A percentile compares a stretch with the other conserved stretches of the same genome.
Evolutionary conservation across 2,113 vertebrate genomes (phyloP).

Genomic region (Callionymus lyra): DNA sequence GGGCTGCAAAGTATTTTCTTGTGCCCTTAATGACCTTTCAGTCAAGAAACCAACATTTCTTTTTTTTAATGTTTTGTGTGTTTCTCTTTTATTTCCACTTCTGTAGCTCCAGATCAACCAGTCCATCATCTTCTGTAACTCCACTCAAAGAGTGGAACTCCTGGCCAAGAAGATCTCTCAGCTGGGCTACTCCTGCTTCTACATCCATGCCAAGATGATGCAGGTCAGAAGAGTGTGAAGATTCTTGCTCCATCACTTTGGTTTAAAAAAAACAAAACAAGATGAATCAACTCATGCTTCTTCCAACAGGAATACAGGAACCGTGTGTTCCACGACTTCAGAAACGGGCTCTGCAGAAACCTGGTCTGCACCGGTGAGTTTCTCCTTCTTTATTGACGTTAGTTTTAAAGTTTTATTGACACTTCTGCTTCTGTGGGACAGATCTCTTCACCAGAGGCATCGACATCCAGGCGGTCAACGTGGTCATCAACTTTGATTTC

Average conservation of each 20-base stretch:
- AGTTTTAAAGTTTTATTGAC: neutral
- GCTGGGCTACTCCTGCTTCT: slow-evolving; percentile 74
- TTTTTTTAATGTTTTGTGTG: too few relatives aligned
- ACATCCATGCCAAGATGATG: slow-evolving; percentile 77
- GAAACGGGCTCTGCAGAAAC: slow-evolving; percentile 72
- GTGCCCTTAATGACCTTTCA: too few relatives aligned
- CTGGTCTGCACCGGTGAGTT: slow-evolving; percentile 70
- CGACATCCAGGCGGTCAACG: slow-evolving; percentile 74
- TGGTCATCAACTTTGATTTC: slow-evolving; percentile 76
- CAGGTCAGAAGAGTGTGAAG: slow-evolving; percentile 68
- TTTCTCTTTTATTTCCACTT: neutral
- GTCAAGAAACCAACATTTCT: too few relatives aligned
- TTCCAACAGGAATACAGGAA: slow-evolving; percentile 62
- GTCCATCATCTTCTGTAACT: slow-evolving; percentile 77
- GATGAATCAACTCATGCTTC: neutral
- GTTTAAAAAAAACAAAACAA: too few relatives aligned
- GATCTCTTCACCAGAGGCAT: slow-evolving; percentile 76
- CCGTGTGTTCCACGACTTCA: slow-evolving; percentile 70
- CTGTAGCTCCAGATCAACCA: slow-evolving; percentile 73
- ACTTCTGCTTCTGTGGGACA: slow-evolving; percentile 7
- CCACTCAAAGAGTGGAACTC: slow-evolving; percentile 72
- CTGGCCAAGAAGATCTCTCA: slow-evolving; percentile 75
- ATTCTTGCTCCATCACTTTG: too few relatives aligned
- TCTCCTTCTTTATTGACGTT: neutral
- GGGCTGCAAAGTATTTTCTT: too few relatives aligned